Evolutionary conservation across 1,140 invertebrate species (phyloP).

Genomic region (Acromyrmex echinatior): DNA sequence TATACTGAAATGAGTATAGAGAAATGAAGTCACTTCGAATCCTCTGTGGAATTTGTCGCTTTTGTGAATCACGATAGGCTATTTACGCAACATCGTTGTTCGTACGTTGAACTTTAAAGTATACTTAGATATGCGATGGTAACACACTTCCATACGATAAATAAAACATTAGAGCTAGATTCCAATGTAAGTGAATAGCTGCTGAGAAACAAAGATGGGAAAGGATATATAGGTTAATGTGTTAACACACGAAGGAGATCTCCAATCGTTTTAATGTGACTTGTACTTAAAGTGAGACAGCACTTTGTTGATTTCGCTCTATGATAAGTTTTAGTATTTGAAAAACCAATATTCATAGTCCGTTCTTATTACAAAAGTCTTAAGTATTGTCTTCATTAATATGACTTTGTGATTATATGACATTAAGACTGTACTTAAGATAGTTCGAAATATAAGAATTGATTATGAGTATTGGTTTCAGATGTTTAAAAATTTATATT

Average conservation of each 20-base stretch:
- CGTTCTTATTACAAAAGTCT: too few relatives aligned
- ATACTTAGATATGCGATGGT: constrained; percentile 32
- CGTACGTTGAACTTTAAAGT: constrained; percentile 20
- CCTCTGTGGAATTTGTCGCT: neutral
- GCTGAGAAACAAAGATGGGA: constrained; percentile 51
- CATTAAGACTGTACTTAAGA: too few relatives aligned
- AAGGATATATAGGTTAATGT: constrained; percentile 45
- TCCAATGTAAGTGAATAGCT: constrained; percentile 35
- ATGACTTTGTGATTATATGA: too few relatives aligned
- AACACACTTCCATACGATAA: constrained; percentile 38
- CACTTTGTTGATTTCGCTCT: neutral
- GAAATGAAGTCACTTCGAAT: neutral
- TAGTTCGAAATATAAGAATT: too few relatives aligned
- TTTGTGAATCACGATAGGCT: neutral
- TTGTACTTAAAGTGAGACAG: neutral
- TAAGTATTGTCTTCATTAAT: too few relatives aligned
- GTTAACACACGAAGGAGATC: constrained; percentile 5
- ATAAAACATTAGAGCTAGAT: constrained; percentile 47
- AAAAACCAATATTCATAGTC: too few relatives aligned
- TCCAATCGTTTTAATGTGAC: neutral
- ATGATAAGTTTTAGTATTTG: neutral
- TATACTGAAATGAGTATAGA: neutral
- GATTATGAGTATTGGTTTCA: neutral
- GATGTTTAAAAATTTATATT: neutral
- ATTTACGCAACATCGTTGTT: constrained; percentile 4